phyloP scores from a whole-genome alignment of 1,140 invertebrate genomes.

The Lerema accius region DNA sequence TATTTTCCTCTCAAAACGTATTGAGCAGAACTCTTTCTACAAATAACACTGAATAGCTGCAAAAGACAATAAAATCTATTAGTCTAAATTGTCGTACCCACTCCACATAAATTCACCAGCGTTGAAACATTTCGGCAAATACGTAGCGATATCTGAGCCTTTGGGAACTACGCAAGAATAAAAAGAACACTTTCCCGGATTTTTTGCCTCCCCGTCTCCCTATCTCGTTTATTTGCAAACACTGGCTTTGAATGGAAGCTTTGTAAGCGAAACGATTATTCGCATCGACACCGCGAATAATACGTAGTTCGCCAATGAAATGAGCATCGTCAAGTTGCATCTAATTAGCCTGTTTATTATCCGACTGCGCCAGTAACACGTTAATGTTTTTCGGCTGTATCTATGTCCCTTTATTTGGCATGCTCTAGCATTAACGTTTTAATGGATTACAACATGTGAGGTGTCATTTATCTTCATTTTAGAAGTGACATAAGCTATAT shows the following conservation, averaged over 20 bases:
- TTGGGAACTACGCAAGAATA: constrained; percentile 32
- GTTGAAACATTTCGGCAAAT: constrained; percentile 39
- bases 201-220: constrained; percentile 26
- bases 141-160: constrained; percentile 36
- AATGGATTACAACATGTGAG: too few relatives aligned
- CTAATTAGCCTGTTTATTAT: not conserved
- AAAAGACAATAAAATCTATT: constrained; percentile 47
- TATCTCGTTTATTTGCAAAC: constrained; percentile 27
- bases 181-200: constrained; percentile 30
- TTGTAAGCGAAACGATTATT: constrained; percentile 24
- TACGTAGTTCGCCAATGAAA: not conserved
- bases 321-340: not conserved
- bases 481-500: too few relatives aligned
- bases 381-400: too few relatives aligned
- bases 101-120: constrained; percentile 47
- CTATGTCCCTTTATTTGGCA: too few relatives aligned
- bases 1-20: constrained; percentile 15
- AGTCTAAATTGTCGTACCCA: constrained; percentile 45
- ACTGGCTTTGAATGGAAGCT: constrained; percentile 4
- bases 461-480: too few relatives aligned
- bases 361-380: too few relatives aligned
- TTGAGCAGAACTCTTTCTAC: constrained; percentile 16
- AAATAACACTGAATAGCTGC: constrained; percentile 28
- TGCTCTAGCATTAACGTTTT: too few relatives aligned
- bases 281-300: not conserved